Conservation (phyloP, 2,888 invertebrate species). For the Lydus trimaculatus region DNA sequence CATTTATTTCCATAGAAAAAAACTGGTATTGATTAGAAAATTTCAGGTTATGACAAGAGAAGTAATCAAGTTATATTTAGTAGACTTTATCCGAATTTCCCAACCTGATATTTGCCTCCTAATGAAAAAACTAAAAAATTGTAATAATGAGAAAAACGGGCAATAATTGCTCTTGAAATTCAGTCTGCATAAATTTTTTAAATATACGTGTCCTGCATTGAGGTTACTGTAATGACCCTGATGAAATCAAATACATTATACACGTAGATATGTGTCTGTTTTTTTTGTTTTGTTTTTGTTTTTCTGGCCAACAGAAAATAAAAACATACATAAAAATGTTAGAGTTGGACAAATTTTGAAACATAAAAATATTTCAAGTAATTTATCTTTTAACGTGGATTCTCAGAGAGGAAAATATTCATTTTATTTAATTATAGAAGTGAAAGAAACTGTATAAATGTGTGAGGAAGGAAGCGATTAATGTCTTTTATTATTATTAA, state of each 20-base stretch:
- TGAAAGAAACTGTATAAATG: background rate
- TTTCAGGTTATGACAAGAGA: background rate
- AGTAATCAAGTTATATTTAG: too few relatives aligned
- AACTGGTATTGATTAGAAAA: background rate
- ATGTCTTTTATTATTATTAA: background rate
- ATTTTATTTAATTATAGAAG: background rate
- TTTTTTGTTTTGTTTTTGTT: background rate
- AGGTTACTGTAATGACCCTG: constrained; percentile 3
- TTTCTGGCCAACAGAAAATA: too few relatives aligned
- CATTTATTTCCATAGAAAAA: too few relatives aligned
- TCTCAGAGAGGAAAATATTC: background rate
- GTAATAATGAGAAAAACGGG: background rate
- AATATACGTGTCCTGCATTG: background rate
- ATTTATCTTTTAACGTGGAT: background rate
- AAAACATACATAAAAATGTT: background rate
- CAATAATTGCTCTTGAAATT: constrained; percentile 8
- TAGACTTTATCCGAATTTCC: too few relatives aligned
- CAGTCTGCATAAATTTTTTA: background rate
- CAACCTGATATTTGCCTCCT: too few relatives aligned
- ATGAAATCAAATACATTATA: constrained; percentile 6
- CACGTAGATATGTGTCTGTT: background rate
- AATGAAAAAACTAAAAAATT: background rate
- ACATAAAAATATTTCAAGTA: background rate
- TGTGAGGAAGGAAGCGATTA: background rate
- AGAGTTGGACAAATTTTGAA: background rate